A percentile compares a stretch with the other conserved stretches of the same genome.
phyloP scores from a whole-genome alignment of 1,140 invertebrate genomes.

The Drosophila ohnishii region DNA sequence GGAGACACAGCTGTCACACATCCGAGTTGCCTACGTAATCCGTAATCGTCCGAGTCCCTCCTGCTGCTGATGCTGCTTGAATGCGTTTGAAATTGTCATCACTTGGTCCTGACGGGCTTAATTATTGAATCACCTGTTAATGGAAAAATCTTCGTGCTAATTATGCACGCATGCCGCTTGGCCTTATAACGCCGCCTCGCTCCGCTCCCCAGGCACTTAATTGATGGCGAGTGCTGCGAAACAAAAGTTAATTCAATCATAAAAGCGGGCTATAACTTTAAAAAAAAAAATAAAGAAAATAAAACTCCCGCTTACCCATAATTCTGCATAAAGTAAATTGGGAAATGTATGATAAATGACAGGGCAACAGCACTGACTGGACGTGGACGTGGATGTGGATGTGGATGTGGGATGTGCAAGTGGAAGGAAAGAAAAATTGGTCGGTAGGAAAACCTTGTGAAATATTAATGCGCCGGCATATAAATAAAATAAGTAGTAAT shows the following conservation, averaged over 20 bases:
- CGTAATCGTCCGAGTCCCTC: neutral
- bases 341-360: conserved; percentile 66
- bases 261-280: conserved; percentile 60
- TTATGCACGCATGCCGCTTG: conserved; percentile 53
- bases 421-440: conserved; percentile 55
- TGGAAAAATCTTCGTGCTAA: conserved; percentile 63
- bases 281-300: conserved; percentile 8
- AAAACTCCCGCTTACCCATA: conserved; percentile 36
- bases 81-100: conserved; percentile 50
- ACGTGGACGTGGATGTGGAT: neutral
- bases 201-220: conserved; percentile 13
- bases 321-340: conserved; percentile 56
- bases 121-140: conserved; percentile 73
- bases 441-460: conserved; percentile 62
- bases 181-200: conserved; percentile 9
- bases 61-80: neutral
- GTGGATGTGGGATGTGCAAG: conserved; percentile 1
- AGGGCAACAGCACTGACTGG: conserved; percentile 27
- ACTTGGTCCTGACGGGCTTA: conserved; percentile 47
- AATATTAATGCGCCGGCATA: conserved; percentile 79
- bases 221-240: conserved; percentile 50
- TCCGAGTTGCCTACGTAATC: conserved; percentile 5
- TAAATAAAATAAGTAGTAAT: conserved; percentile 82
- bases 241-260: conserved; percentile 75
- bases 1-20: conserved; percentile 51